phyloP scores from a whole-genome alignment of 2,888 invertebrate genomes.

The Amaurobius ferox region DNA sequence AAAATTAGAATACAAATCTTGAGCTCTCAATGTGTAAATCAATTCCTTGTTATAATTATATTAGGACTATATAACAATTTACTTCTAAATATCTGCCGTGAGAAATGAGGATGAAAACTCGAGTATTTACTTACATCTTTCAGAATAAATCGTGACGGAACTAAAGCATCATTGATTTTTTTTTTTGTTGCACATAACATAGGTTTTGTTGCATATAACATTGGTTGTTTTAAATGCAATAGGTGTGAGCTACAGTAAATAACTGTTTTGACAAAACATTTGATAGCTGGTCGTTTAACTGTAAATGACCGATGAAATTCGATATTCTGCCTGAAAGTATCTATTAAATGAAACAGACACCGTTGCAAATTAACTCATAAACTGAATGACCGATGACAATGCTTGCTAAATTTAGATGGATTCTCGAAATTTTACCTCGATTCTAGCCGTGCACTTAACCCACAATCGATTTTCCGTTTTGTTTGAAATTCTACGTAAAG shows the following conservation, averaged over 20 bases:
- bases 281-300: constrained; percentile 12
- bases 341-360: constrained; percentile 20
- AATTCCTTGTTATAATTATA: too few species aligned
- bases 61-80: too few species aligned
- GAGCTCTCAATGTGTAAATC: too few species aligned
- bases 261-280: constrained; percentile 22
- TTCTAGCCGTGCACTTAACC: neutral
- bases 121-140: too few species aligned
- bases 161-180: too few species aligned
- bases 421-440: neutral
- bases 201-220: too few species aligned
- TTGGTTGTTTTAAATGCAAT: too few species aligned
- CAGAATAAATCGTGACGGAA: too few species aligned
- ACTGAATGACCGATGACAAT: neutral
- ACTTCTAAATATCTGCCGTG: too few species aligned
- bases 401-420: neutral
- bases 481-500: neutral
- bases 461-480: neutral
- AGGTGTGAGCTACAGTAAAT: constrained; percentile 24
- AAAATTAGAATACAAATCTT: too few species aligned
- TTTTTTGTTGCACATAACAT: too few species aligned
- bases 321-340: neutral
- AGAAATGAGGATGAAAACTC: too few species aligned
- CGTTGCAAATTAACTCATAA: constrained; percentile 11
- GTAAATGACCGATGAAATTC: neutral